Evolutionary conservation across 2,113 vertebrate genomes (phyloP).

Genomic region (Micronisus gabar): DNA sequence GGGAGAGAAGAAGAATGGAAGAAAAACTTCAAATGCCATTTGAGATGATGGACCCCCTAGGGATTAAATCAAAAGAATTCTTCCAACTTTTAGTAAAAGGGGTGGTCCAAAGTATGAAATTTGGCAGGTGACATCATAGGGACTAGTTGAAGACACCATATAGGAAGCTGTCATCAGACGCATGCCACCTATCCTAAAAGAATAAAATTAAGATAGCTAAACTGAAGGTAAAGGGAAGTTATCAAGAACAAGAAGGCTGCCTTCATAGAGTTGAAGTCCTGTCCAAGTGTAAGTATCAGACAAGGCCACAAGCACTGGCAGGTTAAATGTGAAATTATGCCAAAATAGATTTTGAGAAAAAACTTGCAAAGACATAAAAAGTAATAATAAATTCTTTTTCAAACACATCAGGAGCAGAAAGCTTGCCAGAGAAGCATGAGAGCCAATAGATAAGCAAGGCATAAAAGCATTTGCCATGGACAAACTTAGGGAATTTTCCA

Average conservation of each 20-base stretch:
- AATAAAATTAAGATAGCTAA: not conserved
- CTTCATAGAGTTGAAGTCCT: not conserved
- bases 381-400: conserved; percentile 41
- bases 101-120: not conserved
- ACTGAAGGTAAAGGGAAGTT: not conserved
- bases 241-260: not conserved
- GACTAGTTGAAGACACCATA: not conserved
- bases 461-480: not conserved
- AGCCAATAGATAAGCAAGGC: conserved; percentile 45
- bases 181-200: not conserved
- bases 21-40: not conserved
- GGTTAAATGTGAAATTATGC: not conserved
- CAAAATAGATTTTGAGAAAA: not conserved
- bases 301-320: not conserved
- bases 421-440: conserved; percentile 22
- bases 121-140: not conserved
- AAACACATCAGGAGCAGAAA: conserved; percentile 15
- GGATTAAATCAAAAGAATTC: not conserved
- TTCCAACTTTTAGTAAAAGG: not conserved
- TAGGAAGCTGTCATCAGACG: not conserved
- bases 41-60: not conserved
- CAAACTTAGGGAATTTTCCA: conserved; percentile 28
- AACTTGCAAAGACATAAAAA: not conserved
- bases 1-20: not conserved
- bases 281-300: not conserved